Percentiles rank a stretch among this genome's conserved stretches.
Evolutionary conservation across 2,888 invertebrate species (phyloP).

Genomic region (Agrotis exclamationis): DNA sequence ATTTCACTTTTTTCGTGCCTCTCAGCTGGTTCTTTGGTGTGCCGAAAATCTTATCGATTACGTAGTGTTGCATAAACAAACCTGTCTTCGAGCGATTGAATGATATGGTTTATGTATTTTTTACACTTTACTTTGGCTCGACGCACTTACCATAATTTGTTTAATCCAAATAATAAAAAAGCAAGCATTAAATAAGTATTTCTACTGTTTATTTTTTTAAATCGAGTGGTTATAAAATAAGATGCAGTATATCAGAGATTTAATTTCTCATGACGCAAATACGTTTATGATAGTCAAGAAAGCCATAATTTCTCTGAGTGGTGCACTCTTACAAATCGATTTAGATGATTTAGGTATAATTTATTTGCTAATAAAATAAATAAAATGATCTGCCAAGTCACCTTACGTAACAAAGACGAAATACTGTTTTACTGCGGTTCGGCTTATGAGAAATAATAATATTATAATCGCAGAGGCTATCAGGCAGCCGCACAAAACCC

Average conservation of each 20-base stretch:
- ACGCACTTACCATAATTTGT: constrained; percentile 31
- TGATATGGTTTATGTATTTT: constrained; percentile 54
- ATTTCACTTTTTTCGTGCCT: constrained; percentile 78
- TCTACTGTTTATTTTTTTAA: background rate
- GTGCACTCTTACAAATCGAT: background rate
- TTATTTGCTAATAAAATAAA: background rate
- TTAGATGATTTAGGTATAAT: background rate
- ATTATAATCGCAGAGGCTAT: constrained; percentile 44
- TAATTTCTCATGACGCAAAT: background rate
- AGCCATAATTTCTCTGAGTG: background rate
- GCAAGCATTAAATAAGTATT: background rate
- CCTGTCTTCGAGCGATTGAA: constrained; percentile 62
- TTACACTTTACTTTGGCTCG: constrained; percentile 46
- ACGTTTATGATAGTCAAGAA: background rate
- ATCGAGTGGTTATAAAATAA: constrained; percentile 3
- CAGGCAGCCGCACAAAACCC: constrained; percentile 43
- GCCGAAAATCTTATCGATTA: constrained; percentile 73
- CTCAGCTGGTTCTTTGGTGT: constrained; percentile 66
- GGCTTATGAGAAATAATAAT: constrained; percentile 15
- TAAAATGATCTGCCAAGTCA: background rate
- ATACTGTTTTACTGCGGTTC: background rate
- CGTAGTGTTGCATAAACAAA: constrained; percentile 72
- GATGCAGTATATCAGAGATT: background rate
- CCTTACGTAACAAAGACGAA: constrained; percentile 19
- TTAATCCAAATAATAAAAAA: constrained; percentile 17